These are phyloP conservation scores for Diacarnus erythraeanus DNA, from an alignment of 37 sponge, comb jelly and placozoan genomes.

Conservation along the genomic window DNA sequence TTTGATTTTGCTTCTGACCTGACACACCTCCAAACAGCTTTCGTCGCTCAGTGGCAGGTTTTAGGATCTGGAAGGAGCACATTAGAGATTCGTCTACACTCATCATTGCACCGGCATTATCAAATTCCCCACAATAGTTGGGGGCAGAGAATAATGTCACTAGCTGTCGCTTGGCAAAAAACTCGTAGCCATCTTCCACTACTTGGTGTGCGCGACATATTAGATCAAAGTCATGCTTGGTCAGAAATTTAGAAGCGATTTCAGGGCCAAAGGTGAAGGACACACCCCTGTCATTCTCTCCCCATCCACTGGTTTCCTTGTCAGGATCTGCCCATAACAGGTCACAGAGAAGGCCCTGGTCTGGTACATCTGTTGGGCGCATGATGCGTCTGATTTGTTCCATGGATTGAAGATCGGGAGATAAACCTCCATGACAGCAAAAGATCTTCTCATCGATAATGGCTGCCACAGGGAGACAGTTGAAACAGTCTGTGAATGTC, in stretches of 20 bases:
- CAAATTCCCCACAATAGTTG: slow-evolving; percentile 98
- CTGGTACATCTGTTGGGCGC: slow-evolving; percentile 99
- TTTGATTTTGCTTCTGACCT: slow-evolving; percentile 13
- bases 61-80: slow-evolving; percentile 95
- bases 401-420: slow-evolving; percentile 98
- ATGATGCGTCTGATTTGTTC: slow-evolving; percentile 97
- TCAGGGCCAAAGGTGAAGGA: slow-evolving; percentile 99
- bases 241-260: slow-evolving; percentile 94
- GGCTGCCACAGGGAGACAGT: slow-evolving; percentile 98
- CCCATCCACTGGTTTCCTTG: slow-evolving; percentile 97
- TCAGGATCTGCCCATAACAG: slow-evolving; percentile 99
- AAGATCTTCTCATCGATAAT: slow-evolving; percentile 99
- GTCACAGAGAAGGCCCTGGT: slow-evolving; percentile 97
- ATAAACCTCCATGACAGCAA: slow-evolving; percentile 99
- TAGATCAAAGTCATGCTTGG: slow-evolving; percentile 95
- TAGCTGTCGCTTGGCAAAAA: slow-evolving; percentile 95
- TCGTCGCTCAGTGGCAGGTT: slow-evolving; percentile 68
- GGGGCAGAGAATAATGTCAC: slow-evolving; percentile 96
- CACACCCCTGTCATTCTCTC: slow-evolving; percentile 99
- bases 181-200: slow-evolving; percentile 97
- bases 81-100: slow-evolving; percentile 95
- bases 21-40: slow-evolving; percentile 36
- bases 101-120: slow-evolving; percentile 98
- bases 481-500: slow-evolving; percentile 99
- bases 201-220: slow-evolving; percentile 99